Evolutionary conservation across 2,888 invertebrate genomes (phyloP), one percentile per base, ranked within the genome.

Genomic region (Caenorhabditis sp.): DNA sequence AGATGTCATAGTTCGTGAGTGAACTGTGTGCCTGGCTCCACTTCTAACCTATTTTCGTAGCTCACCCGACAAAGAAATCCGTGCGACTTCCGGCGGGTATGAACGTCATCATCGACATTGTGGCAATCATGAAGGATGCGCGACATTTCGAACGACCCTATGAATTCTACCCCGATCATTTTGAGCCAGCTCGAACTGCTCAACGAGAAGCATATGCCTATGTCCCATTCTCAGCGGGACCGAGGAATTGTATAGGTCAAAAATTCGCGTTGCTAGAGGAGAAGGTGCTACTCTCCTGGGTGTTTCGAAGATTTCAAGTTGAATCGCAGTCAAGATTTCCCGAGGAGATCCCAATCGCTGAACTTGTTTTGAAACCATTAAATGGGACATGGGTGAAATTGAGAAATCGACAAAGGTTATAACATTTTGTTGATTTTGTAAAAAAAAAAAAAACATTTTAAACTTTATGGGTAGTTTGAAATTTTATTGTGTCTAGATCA

Each of bases 191-290:
- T 50, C 86, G 87, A 56, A 67, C 60, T 59, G 78, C 62, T 20
- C 70, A 75, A 25, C 67, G 84, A 8, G 78, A 85, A 61, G 81
- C 85, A 2, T 86, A 75, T 53, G 76, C 83, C 1, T 85, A 75
- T 69, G 78, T 86, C 27, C 86, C 86, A 21, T 86, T 86, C 76
- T 84, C 84, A 17, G 85, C 84, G 8, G 85, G 85, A 7, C 83
- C 85, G 7, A 67, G 85, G 17, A 86, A 85, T 59, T 85, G 85
- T 53, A 86, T 86, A 21, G 85, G 84, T 31, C 89, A 89, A 76
- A 89, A 88, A 71, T 89, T 89, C 84, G 89, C 89, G 26, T 67
- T 88, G 68, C 77, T 88, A 70, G 89, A 90, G 71, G 88, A 88
- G 82, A 90, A 90, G 71, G 87, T 88, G 0, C 76, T 89, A 1